phyloP scores from a whole-genome alignment of 1,140 invertebrate genomes.

The Tachypleus tridentatus region DNA sequence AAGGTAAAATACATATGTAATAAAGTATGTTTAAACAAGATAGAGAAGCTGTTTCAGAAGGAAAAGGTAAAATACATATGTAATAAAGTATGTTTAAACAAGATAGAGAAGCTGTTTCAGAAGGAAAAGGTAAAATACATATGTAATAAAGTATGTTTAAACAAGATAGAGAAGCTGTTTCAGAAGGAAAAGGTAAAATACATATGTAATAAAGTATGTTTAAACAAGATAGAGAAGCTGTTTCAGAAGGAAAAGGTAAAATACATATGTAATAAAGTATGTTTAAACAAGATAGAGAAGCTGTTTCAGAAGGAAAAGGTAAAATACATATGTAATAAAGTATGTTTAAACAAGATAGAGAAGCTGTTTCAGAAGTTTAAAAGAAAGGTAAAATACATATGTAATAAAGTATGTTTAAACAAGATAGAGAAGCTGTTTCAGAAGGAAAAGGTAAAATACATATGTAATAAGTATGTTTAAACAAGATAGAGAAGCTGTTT shows the following conservation, averaged over 20 bases:
- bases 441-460: slow-evolving; percentile 28
- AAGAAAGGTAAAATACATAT: slow-evolving; percentile 26
- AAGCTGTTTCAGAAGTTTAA: slow-evolving; percentile 27
- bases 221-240: slow-evolving; percentile 39
- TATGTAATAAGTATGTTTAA: slow-evolving; percentile 30
- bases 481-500: slow-evolving; percentile 35
- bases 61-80: slow-evolving; percentile 26
- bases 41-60: slow-evolving; percentile 27
- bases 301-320: slow-evolving; percentile 30
- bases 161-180: slow-evolving; percentile 35
- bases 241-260: slow-evolving; percentile 29
- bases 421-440: slow-evolving; percentile 34
- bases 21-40: slow-evolving; percentile 44
- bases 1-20: slow-evolving; percentile 21
- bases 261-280: no score
- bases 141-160: slow-evolving; percentile 31
- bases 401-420: slow-evolving; percentile 35
- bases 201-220: no score
- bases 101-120: slow-evolving; percentile 33
- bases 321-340: not conserved
- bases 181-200: slow-evolving; percentile 28
- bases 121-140: slow-evolving; percentile 28
- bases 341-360: slow-evolving; percentile 42
- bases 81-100: slow-evolving; percentile 37
- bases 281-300: slow-evolving; percentile 40